Conservation (phyloP, 1,140 invertebrate genomes). For the Limonius californicus region DNA sequence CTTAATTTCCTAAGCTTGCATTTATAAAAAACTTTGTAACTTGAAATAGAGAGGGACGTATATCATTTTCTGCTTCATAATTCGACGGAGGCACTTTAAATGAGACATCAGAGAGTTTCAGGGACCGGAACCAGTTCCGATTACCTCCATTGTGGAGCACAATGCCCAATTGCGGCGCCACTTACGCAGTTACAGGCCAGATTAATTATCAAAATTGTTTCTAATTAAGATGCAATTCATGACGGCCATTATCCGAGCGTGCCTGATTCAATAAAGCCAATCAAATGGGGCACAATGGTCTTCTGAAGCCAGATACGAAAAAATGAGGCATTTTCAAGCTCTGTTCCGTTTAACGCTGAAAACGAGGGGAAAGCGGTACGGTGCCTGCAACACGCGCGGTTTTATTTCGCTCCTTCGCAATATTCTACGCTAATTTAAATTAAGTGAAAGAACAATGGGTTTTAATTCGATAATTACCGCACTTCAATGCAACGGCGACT, state of each 20-base stretch:
- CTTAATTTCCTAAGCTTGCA: no score
- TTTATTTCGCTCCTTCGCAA: neutral
- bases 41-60: neutral
- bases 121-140: slow-evolving; percentile 43
- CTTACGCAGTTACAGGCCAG: slow-evolving; percentile 46
- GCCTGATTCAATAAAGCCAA: slow-evolving; percentile 3
- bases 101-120: slow-evolving; percentile 39
- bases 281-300: no score
- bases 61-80: slow-evolving; percentile 15
- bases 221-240: slow-evolving; percentile 51
- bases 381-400: neutral
- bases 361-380: no score
- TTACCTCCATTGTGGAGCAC: slow-evolving; percentile 46
- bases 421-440: neutral
- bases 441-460: slow-evolving; percentile 2
- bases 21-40: neutral
- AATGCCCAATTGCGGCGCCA: slow-evolving; percentile 47
- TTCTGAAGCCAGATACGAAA: no score
- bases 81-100: slow-evolving; percentile 32
- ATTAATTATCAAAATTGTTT: slow-evolving; percentile 51
- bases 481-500: neutral
- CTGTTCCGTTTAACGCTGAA: no score
- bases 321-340: no score
- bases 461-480: neutral
- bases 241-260: slow-evolving; percentile 37